Evolutionary conservation across 2,113 vertebrate species (phyloP), one percentile per base, ranked within the genome.

Genomic region (Cavia porcellus): DNA sequence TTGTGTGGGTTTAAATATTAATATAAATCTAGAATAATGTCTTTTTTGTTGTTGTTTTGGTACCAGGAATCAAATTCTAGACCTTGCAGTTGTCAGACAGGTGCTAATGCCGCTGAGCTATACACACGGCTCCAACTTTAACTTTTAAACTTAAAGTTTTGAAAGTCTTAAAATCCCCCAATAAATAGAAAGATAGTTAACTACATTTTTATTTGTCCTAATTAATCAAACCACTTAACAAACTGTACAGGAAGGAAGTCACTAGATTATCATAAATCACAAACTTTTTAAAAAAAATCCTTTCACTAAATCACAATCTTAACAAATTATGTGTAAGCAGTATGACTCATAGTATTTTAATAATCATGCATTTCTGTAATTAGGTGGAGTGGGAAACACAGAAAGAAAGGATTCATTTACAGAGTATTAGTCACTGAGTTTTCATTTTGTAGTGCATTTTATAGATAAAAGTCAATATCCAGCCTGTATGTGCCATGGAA

Each of bases 141-240:
- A 9, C 70, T 62, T 79, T 62, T 55, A 35, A 94, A 75, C 45
- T 55, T 64, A 72, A 91, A 70, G 19, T 66, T 62, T n/a, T 80
- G 1, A 5, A 22, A 85, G 4, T 64, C 64, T 10, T 59, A 82
- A 94, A 88, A 64, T 32, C 14, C 30, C 3, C 4, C 42, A 62
- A 52, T 11, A 20, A 93, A 75, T 38, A 52, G 2, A 62, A 50
- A 90, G 74, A 75, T 75, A 4, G 0, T 25, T 84, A 68, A 88
- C 28, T 25, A 42, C 13, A 38, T 66, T 61, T 95, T 57, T 72
- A 57, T 61, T 86, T 81, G 35, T 83, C 42, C 30, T 68, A 86
- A 79, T 89, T 79, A 68, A 79, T 80, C n/a, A 89, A 64, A 24
- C 25, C 62, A 74, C n/a, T 96, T 96, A 93, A 64, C 59, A 94